Conservation (phyloP, 2,113 vertebrate species). For the Malurus melanocephalus region DNA sequence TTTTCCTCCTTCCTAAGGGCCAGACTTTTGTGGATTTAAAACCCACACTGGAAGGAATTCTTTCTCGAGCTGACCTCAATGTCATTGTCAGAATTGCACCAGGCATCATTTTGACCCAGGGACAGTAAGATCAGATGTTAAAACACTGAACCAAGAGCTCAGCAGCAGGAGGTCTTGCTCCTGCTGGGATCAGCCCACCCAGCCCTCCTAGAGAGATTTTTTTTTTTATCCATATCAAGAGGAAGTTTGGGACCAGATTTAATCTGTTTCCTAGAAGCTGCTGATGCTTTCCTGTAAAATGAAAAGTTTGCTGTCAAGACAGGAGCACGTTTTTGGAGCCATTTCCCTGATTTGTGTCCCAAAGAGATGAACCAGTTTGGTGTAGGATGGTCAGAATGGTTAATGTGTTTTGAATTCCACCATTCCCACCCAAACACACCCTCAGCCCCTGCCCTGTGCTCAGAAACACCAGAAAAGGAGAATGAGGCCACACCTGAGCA, state of each 20-base stretch:
- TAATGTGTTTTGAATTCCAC: background rate
- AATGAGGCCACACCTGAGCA: conserved; percentile 16
- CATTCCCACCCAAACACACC: background rate
- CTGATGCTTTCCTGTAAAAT: background rate
- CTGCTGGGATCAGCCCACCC: background rate
- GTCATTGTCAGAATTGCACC: background rate
- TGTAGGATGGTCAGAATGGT: background rate
- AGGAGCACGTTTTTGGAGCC: background rate
- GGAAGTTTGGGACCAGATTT: background rate
- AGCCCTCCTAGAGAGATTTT: background rate
- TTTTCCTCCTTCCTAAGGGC: conserved; percentile 1
- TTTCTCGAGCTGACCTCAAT: background rate
- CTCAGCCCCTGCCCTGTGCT: background rate
- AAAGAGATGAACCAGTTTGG: background rate
- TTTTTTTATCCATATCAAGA: conserved; percentile 36
- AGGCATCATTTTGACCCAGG: background rate
- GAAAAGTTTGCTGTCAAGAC: background rate
- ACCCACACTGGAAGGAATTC: background rate
- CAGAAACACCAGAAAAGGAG: background rate
- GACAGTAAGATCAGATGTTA: conserved; percentile 16
- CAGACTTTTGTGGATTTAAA: background rate
- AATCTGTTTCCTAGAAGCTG: conserved; percentile 25
- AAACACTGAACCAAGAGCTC: conserved; percentile 16
- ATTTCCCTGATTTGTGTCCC: background rate
- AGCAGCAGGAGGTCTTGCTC: conserved; percentile 33